phyloP scores from a whole-genome alignment of 2,113 vertebrate genomes.

The Steatornis caripensis region DNA sequence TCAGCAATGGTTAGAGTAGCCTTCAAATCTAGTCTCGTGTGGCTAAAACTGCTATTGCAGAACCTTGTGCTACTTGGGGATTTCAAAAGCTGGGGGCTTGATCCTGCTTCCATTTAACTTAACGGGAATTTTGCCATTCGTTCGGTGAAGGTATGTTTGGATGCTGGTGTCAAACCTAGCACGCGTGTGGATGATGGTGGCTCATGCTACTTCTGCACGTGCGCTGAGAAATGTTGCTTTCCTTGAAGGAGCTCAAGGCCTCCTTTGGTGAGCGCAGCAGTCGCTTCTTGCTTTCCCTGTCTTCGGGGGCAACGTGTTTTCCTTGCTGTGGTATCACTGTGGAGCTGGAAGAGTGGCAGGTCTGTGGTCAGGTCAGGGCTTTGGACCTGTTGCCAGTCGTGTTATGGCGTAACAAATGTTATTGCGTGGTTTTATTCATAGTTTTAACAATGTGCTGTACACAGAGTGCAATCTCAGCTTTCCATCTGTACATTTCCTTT shows the following conservation, averaged over 20 bases:
- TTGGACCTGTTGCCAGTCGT: not conserved
- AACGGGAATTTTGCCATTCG: not conserved
- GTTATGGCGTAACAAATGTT: not conserved
- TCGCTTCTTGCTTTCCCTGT: not conserved
- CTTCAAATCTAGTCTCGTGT: not conserved
- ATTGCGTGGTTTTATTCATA: not conserved
- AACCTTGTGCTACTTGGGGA: not conserved
- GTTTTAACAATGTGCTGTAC: conserved; percentile 6
- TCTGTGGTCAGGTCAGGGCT: not conserved
- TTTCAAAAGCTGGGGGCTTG: not conserved
- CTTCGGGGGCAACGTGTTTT: fast-evolving
- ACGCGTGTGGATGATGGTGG: not conserved
- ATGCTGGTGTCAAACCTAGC: not conserved
- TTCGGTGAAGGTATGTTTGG: not conserved
- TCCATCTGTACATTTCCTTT: conserved; percentile 23
- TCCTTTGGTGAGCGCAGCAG: fast-evolving
- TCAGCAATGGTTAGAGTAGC: not conserved
- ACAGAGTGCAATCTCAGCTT: not conserved
- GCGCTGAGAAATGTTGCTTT: not conserved
- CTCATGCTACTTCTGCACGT: not conserved
- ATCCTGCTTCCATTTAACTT: not conserved
- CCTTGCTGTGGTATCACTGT: fast-evolving
- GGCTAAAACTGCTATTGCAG: not conserved
- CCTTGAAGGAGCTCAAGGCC: not conserved
- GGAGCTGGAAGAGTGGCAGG: not conserved